phyloP scores from a whole-genome alignment of 2,797 vertebrate species.

The Rhadinocentrus ornatus region DNA sequence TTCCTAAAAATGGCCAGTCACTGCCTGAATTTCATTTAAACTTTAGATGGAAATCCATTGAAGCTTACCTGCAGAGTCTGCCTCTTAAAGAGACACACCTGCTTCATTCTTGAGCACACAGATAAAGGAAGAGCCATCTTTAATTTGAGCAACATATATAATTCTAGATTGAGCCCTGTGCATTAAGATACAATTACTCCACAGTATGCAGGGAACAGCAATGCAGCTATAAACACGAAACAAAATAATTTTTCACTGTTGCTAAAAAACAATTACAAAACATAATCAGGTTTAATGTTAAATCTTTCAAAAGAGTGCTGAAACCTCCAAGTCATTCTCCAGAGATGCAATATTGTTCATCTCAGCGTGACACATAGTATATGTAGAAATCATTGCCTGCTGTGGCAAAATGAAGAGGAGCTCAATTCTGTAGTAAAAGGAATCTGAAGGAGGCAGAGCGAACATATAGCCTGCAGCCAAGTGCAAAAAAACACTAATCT shows the following conservation, averaged over 20 bases:
- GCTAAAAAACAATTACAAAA: conserved; percentile 33
- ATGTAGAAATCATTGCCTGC: conserved; percentile 38
- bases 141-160: too few relatives aligned
- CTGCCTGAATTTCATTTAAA: conserved; percentile 14
- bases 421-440: conserved; percentile 23
- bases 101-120: too few relatives aligned
- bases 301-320: conserved; percentile 33
- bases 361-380: conserved; percentile 21
- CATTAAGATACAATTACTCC: conserved; percentile 22
- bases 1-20: conserved; percentile 6
- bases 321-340: conserved; percentile 31
- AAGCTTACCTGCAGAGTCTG: conserved; percentile 35
- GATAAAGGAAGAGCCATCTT: too few relatives aligned
- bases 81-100: not conserved
- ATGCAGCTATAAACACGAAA: not conserved
- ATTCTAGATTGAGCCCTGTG: conserved; percentile 4
- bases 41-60: conserved; percentile 15
- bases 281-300: conserved; percentile 54
- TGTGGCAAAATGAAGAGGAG: conserved; percentile 28
- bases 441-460: conserved; percentile 10
- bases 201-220: conserved; percentile 4
- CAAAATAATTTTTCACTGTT: conserved; percentile 22
- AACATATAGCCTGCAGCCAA: conserved; percentile 14
- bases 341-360: conserved; percentile 44
- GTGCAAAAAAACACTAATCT: not conserved